A percentile compares a stretch with the other conserved stretches of the same genome.
These are phyloP conservation scores for Bubo bubo DNA, from an alignment of 2,113 vertebrate genomes.

Conservation along the genomic window DNA sequence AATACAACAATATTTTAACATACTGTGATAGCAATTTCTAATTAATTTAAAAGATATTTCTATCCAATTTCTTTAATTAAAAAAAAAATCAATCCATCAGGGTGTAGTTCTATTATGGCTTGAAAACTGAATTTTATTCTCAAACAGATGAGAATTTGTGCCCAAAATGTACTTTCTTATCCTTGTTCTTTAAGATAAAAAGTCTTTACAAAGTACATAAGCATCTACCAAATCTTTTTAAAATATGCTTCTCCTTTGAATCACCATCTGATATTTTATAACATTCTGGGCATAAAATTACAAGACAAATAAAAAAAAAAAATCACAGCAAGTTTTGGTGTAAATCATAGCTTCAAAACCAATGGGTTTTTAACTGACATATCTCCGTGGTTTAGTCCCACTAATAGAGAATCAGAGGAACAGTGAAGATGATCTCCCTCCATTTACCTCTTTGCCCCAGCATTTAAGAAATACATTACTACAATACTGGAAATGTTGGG, in stretches of 20 bases:
- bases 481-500: neutral
- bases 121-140: neutral
- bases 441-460: neutral
- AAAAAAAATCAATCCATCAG: neutral
- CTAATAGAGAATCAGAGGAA: neutral
- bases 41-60: neutral
- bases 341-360: neutral
- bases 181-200: neutral
- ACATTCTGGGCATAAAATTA: neutral
- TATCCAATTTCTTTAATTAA: neutral
- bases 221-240: neutral
- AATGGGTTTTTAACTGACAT: neutral
- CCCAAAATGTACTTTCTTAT: neutral
- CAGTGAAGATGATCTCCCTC: neutral
- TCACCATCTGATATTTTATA: neutral
- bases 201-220: neutral
- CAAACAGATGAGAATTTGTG: neutral
- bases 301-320: neutral
- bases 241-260: neutral
- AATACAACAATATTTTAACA: neutral
- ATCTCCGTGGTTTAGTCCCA: neutral
- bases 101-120: neutral
- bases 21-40: neutral
- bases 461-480: neutral
- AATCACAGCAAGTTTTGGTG: neutral